These are phyloP conservation scores for Struthidea cinerea DNA, from an alignment of 2,113 vertebrate species.

Conservation along the genomic window DNA sequence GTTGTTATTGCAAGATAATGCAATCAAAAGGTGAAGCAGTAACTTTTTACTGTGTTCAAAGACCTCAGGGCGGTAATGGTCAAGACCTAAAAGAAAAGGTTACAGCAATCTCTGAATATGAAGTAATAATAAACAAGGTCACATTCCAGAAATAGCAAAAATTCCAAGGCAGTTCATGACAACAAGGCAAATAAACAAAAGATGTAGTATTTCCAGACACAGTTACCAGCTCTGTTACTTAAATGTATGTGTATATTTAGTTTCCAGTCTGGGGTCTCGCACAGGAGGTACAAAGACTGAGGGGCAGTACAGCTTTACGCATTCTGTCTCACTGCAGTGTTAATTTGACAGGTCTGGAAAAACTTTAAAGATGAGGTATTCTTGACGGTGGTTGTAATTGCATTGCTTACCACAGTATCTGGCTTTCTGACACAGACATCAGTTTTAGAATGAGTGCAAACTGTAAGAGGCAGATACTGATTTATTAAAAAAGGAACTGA, in stretches of 20 bases:
- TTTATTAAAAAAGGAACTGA: background rate
- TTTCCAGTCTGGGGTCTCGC: background rate
- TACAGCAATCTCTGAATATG: background rate
- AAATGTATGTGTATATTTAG: background rate
- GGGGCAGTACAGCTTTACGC: background rate
- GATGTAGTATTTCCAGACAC: background rate
- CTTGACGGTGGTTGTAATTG: background rate
- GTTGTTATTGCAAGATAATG: slow-evolving; percentile 92
- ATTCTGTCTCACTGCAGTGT: background rate
- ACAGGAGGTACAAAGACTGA: background rate
- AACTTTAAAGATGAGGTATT: background rate
- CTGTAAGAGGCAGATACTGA: background rate
- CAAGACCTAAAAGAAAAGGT: slow-evolving; percentile 81
- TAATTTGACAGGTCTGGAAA: background rate
- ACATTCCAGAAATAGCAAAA: slow-evolving; percentile 52
- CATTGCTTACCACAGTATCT: background rate
- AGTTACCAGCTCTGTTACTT: background rate
- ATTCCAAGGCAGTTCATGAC: slow-evolving; percentile 3
- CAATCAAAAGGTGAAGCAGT: slow-evolving; percentile 92
- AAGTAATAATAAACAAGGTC: slow-evolving; percentile 36
- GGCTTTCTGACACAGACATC: background rate
- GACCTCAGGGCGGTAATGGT: slow-evolving; percentile 96
- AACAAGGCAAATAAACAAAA: slow-evolving; percentile 4
- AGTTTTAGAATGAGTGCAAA: background rate
- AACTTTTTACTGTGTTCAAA: slow-evolving; percentile 97